Percentiles rank a stretch among this genome's conserved stretches.
Conservation (phyloP, 2,113 vertebrate species). For the Cephalopholis sonnerati region DNA sequence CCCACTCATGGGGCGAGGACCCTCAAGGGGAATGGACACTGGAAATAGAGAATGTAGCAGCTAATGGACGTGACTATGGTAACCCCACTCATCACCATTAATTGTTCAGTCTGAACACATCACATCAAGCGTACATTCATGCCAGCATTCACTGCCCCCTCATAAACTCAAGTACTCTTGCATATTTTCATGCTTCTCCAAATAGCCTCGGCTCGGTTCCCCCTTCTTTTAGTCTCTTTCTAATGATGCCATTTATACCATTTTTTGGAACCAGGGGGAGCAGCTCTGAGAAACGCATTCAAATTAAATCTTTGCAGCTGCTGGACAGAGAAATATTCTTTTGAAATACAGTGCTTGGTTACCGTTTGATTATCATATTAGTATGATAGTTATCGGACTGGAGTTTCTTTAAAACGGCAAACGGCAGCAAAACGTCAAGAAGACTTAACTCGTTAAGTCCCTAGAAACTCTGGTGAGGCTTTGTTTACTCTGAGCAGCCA, state of each 20-base stretch:
- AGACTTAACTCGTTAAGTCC: conserved; percentile 18
- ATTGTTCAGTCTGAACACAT: conserved; percentile 24
- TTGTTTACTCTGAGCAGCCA: conserved; percentile 42
- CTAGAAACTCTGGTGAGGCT: conserved; percentile 8
- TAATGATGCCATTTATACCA: conserved; percentile 8
- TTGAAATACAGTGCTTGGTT: conserved; percentile 6
- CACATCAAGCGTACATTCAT: conserved; percentile 13
- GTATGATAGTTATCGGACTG: too few relatives aligned
- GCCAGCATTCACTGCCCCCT: conserved; percentile 24
- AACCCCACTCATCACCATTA: conserved; percentile 52
- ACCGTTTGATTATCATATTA: conserved; percentile 20
- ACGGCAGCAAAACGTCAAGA: neutral
- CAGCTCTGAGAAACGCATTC: conserved; percentile 3
- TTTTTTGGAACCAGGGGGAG: conserved; percentile 2
- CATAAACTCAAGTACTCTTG: conserved; percentile 7
- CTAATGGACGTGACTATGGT: conserved; percentile 92
- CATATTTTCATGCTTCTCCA: conserved; percentile 38
- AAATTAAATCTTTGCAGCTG: conserved; percentile 30
- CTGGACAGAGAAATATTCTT: neutral
- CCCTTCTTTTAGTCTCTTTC: neutral
- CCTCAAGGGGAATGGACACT: conserved; percentile 94
- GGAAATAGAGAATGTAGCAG: conserved; percentile 93
- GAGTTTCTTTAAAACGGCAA: neutral
- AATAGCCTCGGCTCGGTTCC: conserved; percentile 30
- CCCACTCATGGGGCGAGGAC: conserved; percentile 96